These are phyloP conservation scores for Danaus melanippus DNA, from an alignment of 1,140 invertebrate species.

Conservation along the genomic window DNA sequence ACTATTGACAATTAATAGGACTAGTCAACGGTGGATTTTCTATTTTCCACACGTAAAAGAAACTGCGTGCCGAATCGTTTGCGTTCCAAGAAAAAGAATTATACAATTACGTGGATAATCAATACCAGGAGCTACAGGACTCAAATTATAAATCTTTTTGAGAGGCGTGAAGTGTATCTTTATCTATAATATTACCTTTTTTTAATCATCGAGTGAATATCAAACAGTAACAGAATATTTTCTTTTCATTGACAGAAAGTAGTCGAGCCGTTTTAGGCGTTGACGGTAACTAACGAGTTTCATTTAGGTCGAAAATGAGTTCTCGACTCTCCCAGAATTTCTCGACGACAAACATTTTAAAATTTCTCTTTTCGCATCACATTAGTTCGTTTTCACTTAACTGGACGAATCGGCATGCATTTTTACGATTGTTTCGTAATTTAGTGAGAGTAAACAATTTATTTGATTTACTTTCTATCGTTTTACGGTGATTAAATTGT, in stretches of 20 bases:
- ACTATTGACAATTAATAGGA: conserved; percentile 62
- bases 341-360: conserved; percentile 63
- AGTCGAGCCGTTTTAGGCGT: conserved; percentile 26
- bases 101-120: conserved; percentile 7
- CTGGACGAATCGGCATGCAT: conserved; percentile 44
- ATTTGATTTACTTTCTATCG: conserved; percentile 57
- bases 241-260: conserved; percentile 36
- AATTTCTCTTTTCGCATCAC: conserved; percentile 71
- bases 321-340: conserved; percentile 41
- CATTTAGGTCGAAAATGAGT: conserved; percentile 60
- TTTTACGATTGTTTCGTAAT: conserved; percentile 51
- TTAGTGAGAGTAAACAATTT: conserved; percentile 60
- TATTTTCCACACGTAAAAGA: conserved; percentile 71
- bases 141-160: too few species aligned
- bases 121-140: too few species aligned
- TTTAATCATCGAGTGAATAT: too few species aligned
- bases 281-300: conserved; percentile 53
- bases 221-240: conserved; percentile 10
- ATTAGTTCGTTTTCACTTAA: conserved; percentile 66
- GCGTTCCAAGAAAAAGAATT: conserved; percentile 58
- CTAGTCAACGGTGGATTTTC: conserved; percentile 69
- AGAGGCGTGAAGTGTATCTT: too few species aligned
- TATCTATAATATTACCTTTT: too few species aligned
- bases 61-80: conserved; percentile 51
- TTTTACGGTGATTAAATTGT: conserved; percentile 21